phyloP scores from a whole-genome alignment of 2,888 invertebrate species.

The Chymomyza amoena region DNA sequence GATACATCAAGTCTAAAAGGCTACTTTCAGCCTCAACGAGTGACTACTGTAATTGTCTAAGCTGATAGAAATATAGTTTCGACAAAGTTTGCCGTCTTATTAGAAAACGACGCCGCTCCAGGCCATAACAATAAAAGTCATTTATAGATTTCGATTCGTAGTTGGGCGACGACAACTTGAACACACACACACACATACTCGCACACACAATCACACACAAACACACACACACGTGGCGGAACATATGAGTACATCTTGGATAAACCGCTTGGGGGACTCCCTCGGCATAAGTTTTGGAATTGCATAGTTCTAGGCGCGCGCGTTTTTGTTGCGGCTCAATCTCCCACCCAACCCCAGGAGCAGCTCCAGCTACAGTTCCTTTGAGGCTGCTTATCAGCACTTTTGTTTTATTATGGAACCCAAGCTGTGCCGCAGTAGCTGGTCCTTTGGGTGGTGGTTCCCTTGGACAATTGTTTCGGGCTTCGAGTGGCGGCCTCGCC shows the following conservation, averaged over 20 bases:
- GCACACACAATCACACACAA: neutral
- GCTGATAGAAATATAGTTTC: conserved; percentile 8
- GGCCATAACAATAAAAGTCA: conserved; percentile 73
- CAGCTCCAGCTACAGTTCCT: neutral
- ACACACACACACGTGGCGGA: neutral
- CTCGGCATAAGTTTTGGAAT: conserved; percentile 53
- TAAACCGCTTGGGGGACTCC: neutral
- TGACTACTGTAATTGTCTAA: neutral
- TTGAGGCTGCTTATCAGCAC: conserved; percentile 56
- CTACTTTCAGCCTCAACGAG: neutral
- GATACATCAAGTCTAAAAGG: too few species aligned
- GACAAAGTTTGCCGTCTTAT: conserved; percentile 61
- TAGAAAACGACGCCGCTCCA: conserved; percentile 38
- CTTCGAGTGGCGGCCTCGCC: neutral
- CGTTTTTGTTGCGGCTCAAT: neutral
- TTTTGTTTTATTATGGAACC: conserved; percentile 50
- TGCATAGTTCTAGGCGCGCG: conserved; percentile 59
- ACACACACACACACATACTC: neutral
- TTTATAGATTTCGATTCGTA: conserved; percentile 69
- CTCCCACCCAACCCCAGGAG: too few species aligned
- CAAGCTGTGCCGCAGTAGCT: conserved; percentile 17
- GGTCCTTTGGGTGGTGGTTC: neutral
- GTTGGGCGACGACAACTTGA: neutral
- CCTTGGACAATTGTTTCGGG: neutral
- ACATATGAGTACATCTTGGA: conserved; percentile 6